Percentiles rank a stretch among this genome's conserved stretches.
Evolutionary conservation across 2,797 vertebrate genomes (phyloP).

Genomic region (Ateles fusciceps): DNA sequence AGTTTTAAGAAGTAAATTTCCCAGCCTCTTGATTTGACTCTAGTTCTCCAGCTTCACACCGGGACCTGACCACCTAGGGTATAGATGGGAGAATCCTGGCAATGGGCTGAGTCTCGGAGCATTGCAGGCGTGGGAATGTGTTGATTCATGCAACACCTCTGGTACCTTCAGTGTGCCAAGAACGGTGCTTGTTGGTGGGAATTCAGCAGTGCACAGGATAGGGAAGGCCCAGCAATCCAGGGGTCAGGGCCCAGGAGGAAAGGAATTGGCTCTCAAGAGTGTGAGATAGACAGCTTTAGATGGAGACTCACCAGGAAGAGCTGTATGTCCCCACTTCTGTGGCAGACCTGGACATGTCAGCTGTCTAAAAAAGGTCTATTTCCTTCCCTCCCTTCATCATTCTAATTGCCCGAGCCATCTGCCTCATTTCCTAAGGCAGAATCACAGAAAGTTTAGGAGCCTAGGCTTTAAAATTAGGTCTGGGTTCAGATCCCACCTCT

Average conservation of each 20-base stretch:
- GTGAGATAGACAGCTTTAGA: neutral
- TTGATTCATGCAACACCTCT: neutral
- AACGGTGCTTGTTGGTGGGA: neutral
- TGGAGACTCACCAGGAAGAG: neutral
- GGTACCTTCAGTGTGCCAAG: neutral
- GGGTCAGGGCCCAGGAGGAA: neutral
- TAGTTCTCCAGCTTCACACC: neutral
- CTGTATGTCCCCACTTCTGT: neutral
- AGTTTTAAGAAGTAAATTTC: constrained; percentile 84
- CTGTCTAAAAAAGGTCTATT: neutral
- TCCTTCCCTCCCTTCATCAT: neutral
- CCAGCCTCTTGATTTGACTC: constrained; percentile 71
- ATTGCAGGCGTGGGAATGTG: neutral
- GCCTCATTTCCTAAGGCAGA: neutral
- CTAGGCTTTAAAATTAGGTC: neutral
- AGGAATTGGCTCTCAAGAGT: neutral
- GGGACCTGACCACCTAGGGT: neutral
- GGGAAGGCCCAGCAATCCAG: neutral
- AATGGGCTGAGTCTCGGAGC: neutral
- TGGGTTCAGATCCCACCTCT: neutral
- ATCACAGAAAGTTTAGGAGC: neutral
- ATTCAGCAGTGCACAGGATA: neutral
- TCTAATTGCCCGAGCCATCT: neutral
- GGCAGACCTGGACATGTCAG: neutral
- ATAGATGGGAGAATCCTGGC: neutral